Percentiles rank a stretch among this genome's conserved stretches.
These are phyloP conservation scores for Tor tambroides DNA, from an alignment of 2,113 vertebrate species.

Conservation along the genomic window DNA sequence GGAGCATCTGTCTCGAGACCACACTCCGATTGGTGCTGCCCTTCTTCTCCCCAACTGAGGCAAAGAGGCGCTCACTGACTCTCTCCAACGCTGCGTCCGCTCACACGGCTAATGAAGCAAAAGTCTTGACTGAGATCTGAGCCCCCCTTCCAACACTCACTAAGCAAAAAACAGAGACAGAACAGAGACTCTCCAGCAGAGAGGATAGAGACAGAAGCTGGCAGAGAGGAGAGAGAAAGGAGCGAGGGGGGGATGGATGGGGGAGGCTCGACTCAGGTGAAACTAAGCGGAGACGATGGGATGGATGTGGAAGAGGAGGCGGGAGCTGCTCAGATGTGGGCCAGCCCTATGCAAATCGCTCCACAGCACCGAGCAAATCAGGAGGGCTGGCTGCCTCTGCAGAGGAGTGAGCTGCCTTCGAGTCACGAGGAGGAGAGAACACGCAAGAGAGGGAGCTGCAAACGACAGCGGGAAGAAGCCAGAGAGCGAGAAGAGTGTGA, in stretches of 20 bases:
- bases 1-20: conserved; percentile 22
- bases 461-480: not conserved
- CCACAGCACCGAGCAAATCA: conserved; percentile 81
- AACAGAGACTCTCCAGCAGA: conserved; percentile 59
- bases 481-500: conserved; percentile 26
- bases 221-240: conserved; percentile 66
- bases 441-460: conserved; percentile 45
- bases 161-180: conserved; percentile 48
- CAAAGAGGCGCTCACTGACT: not conserved
- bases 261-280: conserved; percentile 44
- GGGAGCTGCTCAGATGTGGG: conserved; percentile 74
- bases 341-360: conserved; percentile 85
- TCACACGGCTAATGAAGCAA: conserved; percentile 25
- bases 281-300: conserved; percentile 61
- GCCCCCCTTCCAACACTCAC: conserved; percentile 1
- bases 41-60: not conserved
- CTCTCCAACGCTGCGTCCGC: not conserved
- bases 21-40: not conserved
- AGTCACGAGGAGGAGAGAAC: conserved; percentile 74
- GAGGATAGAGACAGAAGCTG: conserved; percentile 72
- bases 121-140: not conserved
- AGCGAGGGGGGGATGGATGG: conserved; percentile 53
- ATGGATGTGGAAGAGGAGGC: conserved; percentile 64
- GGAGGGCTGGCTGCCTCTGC: conserved; percentile 81
- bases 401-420: conserved; percentile 84